Evolutionary conservation across 2,888 invertebrate species (phyloP), one percentile per base, ranked within the genome.

Genomic region (Hirtodrosophila histrioides): DNA sequence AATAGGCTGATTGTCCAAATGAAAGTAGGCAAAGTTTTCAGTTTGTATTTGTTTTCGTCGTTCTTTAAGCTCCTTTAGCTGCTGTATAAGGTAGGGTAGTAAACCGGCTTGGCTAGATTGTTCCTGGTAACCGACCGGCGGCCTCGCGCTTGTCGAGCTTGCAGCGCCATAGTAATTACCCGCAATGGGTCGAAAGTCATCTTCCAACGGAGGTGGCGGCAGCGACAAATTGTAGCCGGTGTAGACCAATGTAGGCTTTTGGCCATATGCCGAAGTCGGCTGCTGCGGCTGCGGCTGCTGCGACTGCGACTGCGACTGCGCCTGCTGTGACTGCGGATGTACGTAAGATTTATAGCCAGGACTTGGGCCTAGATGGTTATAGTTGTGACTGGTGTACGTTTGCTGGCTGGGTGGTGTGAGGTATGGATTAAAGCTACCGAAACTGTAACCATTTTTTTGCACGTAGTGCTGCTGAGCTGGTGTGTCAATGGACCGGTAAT

Each of bases 1-100:
- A 0, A 76, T 57, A 0, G 84, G 83, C 24, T 89, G 82, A 60
- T 89, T 89, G 11, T 91, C 91, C 48, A 92, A 76, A 72, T 92
- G 92, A 62, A 92, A 92, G 65, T 91, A 92, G 3, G 92, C 90
- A 77, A 91, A 92, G 65, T 91, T 92, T 54, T 89, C 88, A 0
- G 80, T 43, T 7, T 89, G 90, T 11, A 89, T 39, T 39, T 88
- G 71, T 37, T 90, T 91, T 4, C 91, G 86, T 23, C 89, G 88
- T 31, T 91, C 90, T 39, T 91, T 91, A 0, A 91, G 64, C 6
- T 90, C 89, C 46, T 89, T 89, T 0, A 91, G 57, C 40, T 90
- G 89, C 27, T 91, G 89, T 31, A 91, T 60, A 0, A 91, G 86
- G 27, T 81, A 91, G 0, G 91, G 91, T 0, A 91, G 56, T 17